phyloP scores from a whole-genome alignment of 92 coral and sea anemone species.

The Paragorgia papillata region DNA sequence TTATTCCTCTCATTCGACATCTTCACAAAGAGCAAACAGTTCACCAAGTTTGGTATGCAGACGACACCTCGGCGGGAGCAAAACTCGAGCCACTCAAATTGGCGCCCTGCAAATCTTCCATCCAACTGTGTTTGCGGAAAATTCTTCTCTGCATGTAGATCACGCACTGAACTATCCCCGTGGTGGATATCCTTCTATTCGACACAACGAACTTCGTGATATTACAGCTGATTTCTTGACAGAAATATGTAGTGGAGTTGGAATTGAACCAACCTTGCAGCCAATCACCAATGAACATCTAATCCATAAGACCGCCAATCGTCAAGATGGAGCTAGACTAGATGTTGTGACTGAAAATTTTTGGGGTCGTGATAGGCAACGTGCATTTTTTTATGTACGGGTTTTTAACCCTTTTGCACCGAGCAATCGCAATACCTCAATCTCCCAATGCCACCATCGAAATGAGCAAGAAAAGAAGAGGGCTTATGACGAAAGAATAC shows the following conservation, averaged over 20 bases:
- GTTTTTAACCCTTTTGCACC: constrained; percentile 28
- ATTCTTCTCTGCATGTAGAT: too few relatives aligned
- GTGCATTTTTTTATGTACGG: constrained; percentile 23
- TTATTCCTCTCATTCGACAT: too few relatives aligned
- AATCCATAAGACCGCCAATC: neutral
- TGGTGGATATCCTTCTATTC: too few relatives aligned
- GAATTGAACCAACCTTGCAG: constrained; percentile 5
- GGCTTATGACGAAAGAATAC: constrained; percentile 20
- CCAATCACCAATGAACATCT: constrained; percentile 10
- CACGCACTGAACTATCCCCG: too few relatives aligned
- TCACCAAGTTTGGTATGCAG: too few relatives aligned
- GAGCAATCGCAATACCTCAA: constrained; percentile 19
- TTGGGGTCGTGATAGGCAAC: constrained; percentile 25
- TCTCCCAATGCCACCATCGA: constrained; percentile 18
- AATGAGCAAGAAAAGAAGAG: constrained; percentile 25
- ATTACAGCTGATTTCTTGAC: neutral
- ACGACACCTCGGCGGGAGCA: too few relatives aligned
- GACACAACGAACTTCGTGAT: too few relatives aligned
- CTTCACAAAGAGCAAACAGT: too few relatives aligned
- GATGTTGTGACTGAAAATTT: constrained; percentile 18
- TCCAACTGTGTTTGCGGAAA: too few relatives aligned
- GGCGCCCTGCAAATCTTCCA: too few relatives aligned
- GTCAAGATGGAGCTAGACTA: constrained; percentile 16
- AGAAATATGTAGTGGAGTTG: too few relatives aligned
- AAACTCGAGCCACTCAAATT: too few relatives aligned